Conservation (phyloP, 2,797 vertebrate genomes). For the Centroberyx gerrardi region DNA sequence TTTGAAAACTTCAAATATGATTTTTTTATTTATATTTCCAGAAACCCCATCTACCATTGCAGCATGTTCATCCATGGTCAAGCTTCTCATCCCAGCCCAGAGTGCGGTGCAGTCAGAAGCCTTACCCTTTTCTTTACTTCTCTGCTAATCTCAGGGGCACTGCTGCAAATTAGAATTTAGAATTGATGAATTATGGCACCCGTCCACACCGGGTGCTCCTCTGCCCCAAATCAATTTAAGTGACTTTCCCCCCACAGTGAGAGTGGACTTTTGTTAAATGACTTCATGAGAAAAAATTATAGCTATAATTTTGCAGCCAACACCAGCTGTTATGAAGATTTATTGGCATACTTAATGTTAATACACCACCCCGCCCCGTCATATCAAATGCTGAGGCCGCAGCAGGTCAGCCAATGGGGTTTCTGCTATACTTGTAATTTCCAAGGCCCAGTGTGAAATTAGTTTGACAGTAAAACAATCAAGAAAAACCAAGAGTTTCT, state of each 20-base stretch:
- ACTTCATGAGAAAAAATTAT: conserved; percentile 77
- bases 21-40: conserved; percentile 7
- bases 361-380: conserved; percentile 57
- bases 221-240: conserved; percentile 77
- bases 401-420: conserved; percentile 53
- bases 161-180: conserved; percentile 72
- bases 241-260: conserved; percentile 66
- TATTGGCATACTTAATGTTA: conserved; percentile 75
- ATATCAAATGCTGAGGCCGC: conserved; percentile 54
- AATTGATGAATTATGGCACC: conserved; percentile 78
- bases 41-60: background rate
- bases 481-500: conserved; percentile 26
- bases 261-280: conserved; percentile 75
- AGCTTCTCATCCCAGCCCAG: background rate
- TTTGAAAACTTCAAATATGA: background rate
- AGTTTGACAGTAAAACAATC: conserved; percentile 37
- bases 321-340: conserved; percentile 81
- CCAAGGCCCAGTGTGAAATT: conserved; percentile 46
- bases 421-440: conserved; percentile 52
- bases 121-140: conserved; percentile 42
- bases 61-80: background rate
- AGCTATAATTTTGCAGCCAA: conserved; percentile 74
- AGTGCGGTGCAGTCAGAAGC: conserved; percentile 13
- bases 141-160: conserved; percentile 69
- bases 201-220: conserved; percentile 52